A percentile compares a stretch with the other conserved stretches of the same genome.
These are phyloP conservation scores for Pristionchus exspectatus DNA, from an alignment of 2,888 invertebrate genomes.

Conservation along the genomic window DNA sequence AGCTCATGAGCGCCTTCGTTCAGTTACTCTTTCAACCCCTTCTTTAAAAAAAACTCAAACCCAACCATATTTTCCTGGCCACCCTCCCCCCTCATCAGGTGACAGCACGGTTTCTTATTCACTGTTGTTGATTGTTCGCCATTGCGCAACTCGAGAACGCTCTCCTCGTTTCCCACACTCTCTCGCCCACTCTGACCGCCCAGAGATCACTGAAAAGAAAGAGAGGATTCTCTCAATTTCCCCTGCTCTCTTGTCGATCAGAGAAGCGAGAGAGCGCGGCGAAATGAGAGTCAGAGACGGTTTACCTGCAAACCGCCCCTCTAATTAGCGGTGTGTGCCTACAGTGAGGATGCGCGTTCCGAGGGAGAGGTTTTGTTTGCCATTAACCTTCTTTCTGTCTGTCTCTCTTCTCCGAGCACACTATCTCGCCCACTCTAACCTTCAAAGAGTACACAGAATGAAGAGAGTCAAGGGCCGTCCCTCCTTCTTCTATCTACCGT, in stretches of 20 bases:
- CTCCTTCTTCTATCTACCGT: conserved; percentile 10
- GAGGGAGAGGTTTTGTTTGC: conserved; percentile 23
- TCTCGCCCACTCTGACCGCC: neutral
- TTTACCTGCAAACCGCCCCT: conserved; percentile 4
- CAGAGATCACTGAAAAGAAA: neutral
- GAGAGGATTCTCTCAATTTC: neutral
- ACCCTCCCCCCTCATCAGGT: conserved; percentile 21
- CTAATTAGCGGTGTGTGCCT: conserved; percentile 14
- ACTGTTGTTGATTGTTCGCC: neutral
- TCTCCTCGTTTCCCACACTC: conserved; percentile 6
- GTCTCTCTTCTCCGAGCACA: neutral
- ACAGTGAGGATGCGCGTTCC: conserved; percentile 28
- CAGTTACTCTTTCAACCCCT: no score
- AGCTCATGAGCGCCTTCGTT: no score
- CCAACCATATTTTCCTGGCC: neutral
- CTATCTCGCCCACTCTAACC: neutral
- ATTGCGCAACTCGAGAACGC: conserved; percentile 21
- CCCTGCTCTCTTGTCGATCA: neutral
- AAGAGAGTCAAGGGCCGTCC: neutral
- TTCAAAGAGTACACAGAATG: neutral
- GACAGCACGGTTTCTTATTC: neutral
- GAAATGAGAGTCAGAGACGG: neutral
- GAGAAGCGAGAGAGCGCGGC: neutral
- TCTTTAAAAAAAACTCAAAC: neutral
- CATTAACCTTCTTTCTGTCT: neutral